Conservation (phyloP, 2,888 invertebrate species). For the Acanthococcus lagerstroemiae region DNA sequence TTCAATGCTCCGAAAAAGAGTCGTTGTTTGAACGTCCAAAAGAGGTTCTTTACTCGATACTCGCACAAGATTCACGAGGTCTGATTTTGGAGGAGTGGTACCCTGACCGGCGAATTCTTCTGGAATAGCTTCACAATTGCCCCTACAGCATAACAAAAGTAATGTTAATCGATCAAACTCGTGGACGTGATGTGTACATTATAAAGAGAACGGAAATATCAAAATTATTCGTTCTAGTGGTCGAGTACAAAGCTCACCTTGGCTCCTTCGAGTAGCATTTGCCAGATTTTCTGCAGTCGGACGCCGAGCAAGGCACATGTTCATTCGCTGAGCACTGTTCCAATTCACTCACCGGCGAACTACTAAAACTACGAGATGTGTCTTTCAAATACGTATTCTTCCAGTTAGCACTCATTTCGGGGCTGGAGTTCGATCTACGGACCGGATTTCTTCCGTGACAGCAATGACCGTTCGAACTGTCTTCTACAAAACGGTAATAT, state of each 20-base stretch:
- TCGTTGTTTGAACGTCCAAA: constrained; percentile 8
- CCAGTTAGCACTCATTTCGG: constrained; percentile 85
- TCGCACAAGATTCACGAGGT: not conserved
- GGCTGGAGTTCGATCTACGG: constrained; percentile 78
- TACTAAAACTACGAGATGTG: constrained; percentile 36
- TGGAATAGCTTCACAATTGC: constrained; percentile 81
- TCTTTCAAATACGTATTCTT: constrained; percentile 56
- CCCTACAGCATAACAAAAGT: constrained; percentile 43
- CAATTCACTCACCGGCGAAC: constrained; percentile 8
- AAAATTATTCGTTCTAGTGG: not conserved
- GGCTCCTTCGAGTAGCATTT: constrained; percentile 55
- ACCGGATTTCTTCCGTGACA: constrained; percentile 58
- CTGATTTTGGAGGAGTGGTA: constrained; percentile 53
- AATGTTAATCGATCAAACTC: not conserved
- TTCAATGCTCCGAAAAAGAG: not conserved
- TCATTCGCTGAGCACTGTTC: constrained; percentile 6
- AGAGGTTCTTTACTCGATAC: constrained; percentile 19
- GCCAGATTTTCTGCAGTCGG: constrained; percentile 48
- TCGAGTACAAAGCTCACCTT: constrained; percentile 39
- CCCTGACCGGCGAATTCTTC: constrained; percentile 69
- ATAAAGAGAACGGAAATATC: not conserved
- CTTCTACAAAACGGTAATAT: too few relatives aligned
- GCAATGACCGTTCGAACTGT: too few relatives aligned
- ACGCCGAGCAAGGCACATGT: not conserved
- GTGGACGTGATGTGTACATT: not conserved